These are phyloP conservation scores for Diloba caeruleocephala DNA, from an alignment of 2,888 invertebrate species.

Conservation along the genomic window DNA sequence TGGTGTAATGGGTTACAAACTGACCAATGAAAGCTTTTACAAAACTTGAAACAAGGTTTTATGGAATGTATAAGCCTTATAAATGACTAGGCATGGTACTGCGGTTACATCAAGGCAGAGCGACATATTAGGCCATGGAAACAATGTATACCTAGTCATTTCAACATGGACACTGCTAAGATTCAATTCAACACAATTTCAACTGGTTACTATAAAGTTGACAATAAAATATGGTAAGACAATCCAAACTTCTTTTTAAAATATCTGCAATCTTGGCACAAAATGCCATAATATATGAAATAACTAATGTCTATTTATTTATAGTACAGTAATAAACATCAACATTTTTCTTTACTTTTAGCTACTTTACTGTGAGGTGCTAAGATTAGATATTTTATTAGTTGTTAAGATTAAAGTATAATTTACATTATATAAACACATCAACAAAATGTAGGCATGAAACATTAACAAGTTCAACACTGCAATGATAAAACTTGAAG, in stretches of 20 bases:
- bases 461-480: conserved; percentile 74
- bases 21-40: conserved; percentile 78
- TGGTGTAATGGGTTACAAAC: conserved; percentile 61
- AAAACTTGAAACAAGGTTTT: conserved; percentile 77
- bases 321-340: conserved; percentile 47
- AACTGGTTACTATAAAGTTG: conserved; percentile 69
- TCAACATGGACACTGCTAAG: conserved; percentile 73
- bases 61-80: conserved; percentile 87
- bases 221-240: conserved; percentile 82
- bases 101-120: conserved; percentile 44
- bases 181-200: conserved; percentile 71
- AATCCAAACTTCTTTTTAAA: conserved; percentile 67
- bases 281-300: conserved; percentile 59
- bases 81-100: conserved; percentile 77
- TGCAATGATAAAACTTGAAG: conserved; percentile 71
- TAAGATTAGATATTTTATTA: conserved; percentile 76
- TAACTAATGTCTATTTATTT: conserved; percentile 41
- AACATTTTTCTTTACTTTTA: conserved; percentile 52
- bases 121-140: conserved; percentile 46
- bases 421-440: conserved; percentile 63
- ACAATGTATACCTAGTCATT: conserved; percentile 76
- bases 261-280: conserved; percentile 77
- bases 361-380: conserved; percentile 61
- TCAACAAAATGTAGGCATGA: conserved; percentile 62
- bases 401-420: conserved; percentile 58